Evolutionary conservation across 2,113 vertebrate species (phyloP).

Genomic region (Sceloporus tristichus): DNA sequence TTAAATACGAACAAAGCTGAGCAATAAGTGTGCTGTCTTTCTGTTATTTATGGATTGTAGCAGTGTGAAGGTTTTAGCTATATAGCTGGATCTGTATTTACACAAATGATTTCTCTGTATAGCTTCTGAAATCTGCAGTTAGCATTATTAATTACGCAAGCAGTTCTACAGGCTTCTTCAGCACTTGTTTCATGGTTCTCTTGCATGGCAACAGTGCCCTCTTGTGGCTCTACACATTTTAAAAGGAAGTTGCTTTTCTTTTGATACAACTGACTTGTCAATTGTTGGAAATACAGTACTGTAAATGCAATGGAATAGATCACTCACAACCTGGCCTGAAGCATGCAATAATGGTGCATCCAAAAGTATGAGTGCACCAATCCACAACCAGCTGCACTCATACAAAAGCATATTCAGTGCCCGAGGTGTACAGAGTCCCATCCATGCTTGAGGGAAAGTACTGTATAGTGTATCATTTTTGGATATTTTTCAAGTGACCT

Average conservation of each 20-base stretch:
- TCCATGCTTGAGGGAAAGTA: not conserved
- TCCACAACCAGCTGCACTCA: not conserved
- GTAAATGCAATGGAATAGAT: not conserved
- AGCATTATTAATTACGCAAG: not conserved
- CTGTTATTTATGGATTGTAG: constrained; percentile 16
- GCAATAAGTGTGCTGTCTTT: not conserved
- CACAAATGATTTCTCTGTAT: constrained; percentile 5
- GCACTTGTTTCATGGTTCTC: not conserved
- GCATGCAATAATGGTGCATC: not conserved
- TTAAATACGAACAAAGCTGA: constrained; percentile 9
- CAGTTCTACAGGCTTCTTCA: not conserved
- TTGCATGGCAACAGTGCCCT: constrained; percentile 55
- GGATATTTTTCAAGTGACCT: no score
- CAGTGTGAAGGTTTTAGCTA: not conserved
- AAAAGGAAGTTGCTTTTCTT: rapidly evolving
- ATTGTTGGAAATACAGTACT: not conserved
- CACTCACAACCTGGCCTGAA: not conserved
- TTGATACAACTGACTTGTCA: not conserved
- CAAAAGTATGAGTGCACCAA: not conserved
- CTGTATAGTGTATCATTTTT: not conserved
- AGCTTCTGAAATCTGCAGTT: not conserved
- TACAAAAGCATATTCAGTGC: not conserved
- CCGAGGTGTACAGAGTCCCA: no score
- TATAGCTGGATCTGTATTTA: not conserved
- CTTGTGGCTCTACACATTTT: constrained; percentile 30